Percentiles rank a stretch among this genome's conserved stretches.
Conservation (phyloP, 2,888 invertebrate genomes). For the Parnassius smintheus region DNA sequence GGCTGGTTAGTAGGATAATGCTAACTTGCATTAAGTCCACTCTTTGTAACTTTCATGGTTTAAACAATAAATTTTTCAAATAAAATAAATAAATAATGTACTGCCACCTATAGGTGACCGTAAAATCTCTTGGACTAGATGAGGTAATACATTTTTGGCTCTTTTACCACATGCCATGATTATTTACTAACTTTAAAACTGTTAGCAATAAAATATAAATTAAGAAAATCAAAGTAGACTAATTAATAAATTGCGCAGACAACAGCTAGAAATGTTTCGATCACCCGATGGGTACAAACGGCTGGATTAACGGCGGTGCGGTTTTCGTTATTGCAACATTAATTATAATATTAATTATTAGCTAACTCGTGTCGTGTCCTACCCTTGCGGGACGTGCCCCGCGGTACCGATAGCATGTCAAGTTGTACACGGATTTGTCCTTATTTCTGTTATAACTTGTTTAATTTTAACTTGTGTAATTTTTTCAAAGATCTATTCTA, state of each 20-base stretch:
- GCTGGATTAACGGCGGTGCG: conserved; percentile 52
- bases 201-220: conserved; percentile 10
- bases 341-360: conserved; percentile 80
- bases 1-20: no score
- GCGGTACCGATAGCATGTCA: conserved; percentile 41
- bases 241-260: conserved; percentile 38
- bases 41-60: no score
- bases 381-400: conserved; percentile 52
- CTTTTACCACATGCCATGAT: no score
- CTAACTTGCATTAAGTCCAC: no score
- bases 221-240: conserved; percentile 36
- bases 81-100: no score
- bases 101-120: no score
- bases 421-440: background rate
- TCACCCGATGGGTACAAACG: conserved; percentile 33
- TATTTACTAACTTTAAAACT: background rate
- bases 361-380: conserved; percentile 65
- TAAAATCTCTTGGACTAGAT: no score
- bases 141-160: no score
- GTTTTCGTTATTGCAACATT: conserved; percentile 70
- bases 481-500: no score
- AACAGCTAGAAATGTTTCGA: conserved; percentile 38
- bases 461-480: no score
- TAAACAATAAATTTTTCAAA: no score
- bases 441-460: background rate